Percentiles rank a stretch among this genome's conserved stretches.
phyloP scores from a whole-genome alignment of 1,140 invertebrate species.

The Drosophila takahashii region DNA sequence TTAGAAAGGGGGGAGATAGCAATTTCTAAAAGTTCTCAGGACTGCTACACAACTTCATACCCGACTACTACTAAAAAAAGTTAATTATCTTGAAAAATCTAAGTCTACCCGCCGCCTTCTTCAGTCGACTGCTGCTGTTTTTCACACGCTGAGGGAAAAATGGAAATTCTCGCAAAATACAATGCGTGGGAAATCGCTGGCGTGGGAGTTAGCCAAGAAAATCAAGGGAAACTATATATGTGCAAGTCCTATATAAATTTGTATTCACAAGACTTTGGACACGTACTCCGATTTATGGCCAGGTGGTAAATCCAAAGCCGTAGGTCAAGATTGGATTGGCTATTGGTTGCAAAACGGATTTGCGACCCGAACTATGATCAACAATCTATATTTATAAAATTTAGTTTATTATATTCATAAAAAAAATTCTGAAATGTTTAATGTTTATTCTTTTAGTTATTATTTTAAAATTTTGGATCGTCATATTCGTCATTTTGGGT shows the following conservation, averaged over 20 bases:
- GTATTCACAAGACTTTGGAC: slow-evolving; percentile 28
- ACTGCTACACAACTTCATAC: slow-evolving; percentile 62
- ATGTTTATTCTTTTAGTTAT: too few relatives aligned
- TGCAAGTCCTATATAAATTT: slow-evolving; percentile 45
- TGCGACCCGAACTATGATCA: too few relatives aligned
- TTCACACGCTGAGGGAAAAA: slow-evolving; percentile 75
- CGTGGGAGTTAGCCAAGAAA: slow-evolving; percentile 63
- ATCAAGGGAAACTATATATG: slow-evolving; percentile 59
- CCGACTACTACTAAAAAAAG: slow-evolving; percentile 54
- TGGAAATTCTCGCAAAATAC: slow-evolving; percentile 73
- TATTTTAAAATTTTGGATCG: too few relatives aligned
- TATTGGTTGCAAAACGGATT: neutral
- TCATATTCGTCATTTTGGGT: too few relatives aligned
- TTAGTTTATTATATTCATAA: too few relatives aligned
- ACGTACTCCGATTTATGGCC: slow-evolving; percentile 5
- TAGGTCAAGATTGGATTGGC: slow-evolving; percentile 2
- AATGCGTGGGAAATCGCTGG: slow-evolving; percentile 75
- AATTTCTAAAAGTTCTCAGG: slow-evolving; percentile 74
- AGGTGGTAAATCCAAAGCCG: slow-evolving; percentile 8
- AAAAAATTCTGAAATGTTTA: too few relatives aligned
- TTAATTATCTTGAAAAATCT: slow-evolving; percentile 81
- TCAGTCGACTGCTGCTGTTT: slow-evolving; percentile 64
- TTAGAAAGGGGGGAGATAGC: slow-evolving; percentile 22
- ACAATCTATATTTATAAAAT: neutral
- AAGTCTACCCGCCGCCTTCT: slow-evolving; percentile 59